Percentiles rank a stretch among this genome's conserved stretches.
Conservation (phyloP, 2,888 invertebrate species). For the Stenodema calcarata region DNA sequence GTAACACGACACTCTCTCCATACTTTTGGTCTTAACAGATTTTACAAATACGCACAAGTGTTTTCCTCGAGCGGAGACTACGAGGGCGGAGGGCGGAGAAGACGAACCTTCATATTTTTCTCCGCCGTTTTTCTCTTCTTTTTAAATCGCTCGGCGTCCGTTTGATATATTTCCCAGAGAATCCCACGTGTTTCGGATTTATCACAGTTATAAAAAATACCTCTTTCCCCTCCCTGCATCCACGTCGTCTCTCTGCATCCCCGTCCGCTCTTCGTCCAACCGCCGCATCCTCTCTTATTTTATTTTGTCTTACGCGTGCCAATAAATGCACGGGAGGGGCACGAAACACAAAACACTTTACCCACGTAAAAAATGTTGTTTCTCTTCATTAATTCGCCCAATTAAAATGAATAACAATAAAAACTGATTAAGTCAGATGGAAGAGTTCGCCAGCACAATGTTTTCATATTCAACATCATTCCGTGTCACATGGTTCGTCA, state of each 20-base stretch:
- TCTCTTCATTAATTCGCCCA: not conserved
- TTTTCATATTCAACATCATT: too few relatives aligned
- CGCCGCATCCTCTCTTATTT: constrained; percentile 6
- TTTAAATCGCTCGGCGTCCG: constrained; percentile 37
- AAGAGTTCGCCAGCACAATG: too few relatives aligned
- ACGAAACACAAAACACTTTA: too few relatives aligned
- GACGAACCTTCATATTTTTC: constrained; percentile 13
- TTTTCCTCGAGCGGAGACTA: not conserved
- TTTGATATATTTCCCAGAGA: constrained; percentile 37
- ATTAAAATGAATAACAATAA: not conserved
- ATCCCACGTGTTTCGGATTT: constrained; percentile 43
- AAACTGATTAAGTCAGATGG: not conserved
- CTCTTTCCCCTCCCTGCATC: not conserved
- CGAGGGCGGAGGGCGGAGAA: not conserved
- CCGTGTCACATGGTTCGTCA: too few relatives aligned
- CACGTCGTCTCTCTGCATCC: constrained; percentile 45
- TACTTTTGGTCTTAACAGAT: not conserved
- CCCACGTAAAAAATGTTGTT: too few relatives aligned
- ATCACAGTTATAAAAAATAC: constrained; percentile 32
- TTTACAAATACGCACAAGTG: constrained; percentile 19
- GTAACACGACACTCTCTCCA: not conserved
- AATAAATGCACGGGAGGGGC: constrained; percentile 15
- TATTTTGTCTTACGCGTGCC: constrained; percentile 13
- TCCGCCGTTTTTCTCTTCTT: not conserved
- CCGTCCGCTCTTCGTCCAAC: constrained; percentile 23